Percentiles rank a stretch among this genome's conserved stretches.
These are phyloP conservation scores for Porites cylindrica DNA, from an alignment of 92 coral and sea anemone genomes.

Conservation along the genomic window DNA sequence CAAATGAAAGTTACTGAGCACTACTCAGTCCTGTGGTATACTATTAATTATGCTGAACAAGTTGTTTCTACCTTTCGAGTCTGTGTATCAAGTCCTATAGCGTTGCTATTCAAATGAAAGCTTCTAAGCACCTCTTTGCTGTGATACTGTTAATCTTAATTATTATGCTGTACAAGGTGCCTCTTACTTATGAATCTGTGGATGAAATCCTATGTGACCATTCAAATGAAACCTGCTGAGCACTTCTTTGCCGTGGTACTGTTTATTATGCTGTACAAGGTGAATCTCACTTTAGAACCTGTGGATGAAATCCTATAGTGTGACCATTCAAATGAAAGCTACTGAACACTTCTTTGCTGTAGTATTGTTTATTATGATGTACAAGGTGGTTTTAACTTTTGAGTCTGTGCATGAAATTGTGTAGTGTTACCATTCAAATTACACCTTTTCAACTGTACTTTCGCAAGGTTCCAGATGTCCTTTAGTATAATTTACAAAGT, in stretches of 20 bases:
- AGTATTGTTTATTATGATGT: not conserved
- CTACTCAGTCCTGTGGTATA: too few species aligned
- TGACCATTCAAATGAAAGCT: not conserved
- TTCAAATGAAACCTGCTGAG: constrained; percentile 2
- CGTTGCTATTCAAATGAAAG: too few species aligned
- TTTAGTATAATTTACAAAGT: not conserved
- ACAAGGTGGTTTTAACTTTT: not conserved
- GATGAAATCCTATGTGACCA: not conserved
- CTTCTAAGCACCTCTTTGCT: too few species aligned
- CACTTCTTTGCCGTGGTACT: not conserved
- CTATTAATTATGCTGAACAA: too few species aligned
- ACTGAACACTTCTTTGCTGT: not conserved
- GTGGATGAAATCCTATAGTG: not conserved
- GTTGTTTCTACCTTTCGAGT: too few species aligned
- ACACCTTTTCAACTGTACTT: not conserved
- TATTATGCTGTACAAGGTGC: too few species aligned
- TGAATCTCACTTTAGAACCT: not conserved
- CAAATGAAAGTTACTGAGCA: too few species aligned
- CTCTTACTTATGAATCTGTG: not conserved
- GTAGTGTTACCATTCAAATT: not conserved
- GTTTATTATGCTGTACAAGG: constrained; percentile 1
- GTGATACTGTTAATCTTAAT: too few species aligned
- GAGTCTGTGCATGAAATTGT: not conserved
- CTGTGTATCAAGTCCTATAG: too few species aligned
- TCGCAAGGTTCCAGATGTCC: not conserved